Percentiles rank a stretch among this genome's conserved stretches.
Conservation (phyloP, 2,888 invertebrate species). For the Germaria angustata region DNA sequence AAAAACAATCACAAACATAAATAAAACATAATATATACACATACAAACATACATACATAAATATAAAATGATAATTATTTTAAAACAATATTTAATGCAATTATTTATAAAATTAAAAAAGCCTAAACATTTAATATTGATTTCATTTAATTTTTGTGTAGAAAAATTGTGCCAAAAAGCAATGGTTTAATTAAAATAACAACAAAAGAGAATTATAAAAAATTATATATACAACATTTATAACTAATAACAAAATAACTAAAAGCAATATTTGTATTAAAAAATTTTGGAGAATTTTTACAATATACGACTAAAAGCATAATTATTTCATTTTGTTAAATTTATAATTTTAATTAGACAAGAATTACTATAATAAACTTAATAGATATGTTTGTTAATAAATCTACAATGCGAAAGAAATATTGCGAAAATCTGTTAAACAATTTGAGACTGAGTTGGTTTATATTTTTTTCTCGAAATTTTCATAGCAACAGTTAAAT, state of each 20-base stretch:
- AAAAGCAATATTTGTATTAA: constrained; percentile 65
- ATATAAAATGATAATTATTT: not conserved
- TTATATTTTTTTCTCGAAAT: constrained; percentile 23
- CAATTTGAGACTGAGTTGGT: constrained; percentile 67
- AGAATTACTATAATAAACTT: constrained; percentile 21
- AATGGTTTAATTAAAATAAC: constrained; percentile 34
- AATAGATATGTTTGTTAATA: constrained; percentile 49
- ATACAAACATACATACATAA: not conserved
- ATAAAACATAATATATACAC: constrained; percentile 3
- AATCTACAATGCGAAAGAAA: constrained; percentile 28
- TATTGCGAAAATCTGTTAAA: constrained; percentile 43
- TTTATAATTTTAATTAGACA: constrained; percentile 62
- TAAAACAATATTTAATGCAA: not conserved
- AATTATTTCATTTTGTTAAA: constrained; percentile 48
- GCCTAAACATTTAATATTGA: constrained; percentile 8
- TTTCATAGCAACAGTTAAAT: constrained; percentile 10
- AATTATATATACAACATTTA: constrained; percentile 48
- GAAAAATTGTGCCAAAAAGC: constrained; percentile 61
- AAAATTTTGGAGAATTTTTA: constrained; percentile 66
- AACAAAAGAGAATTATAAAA: constrained; percentile 17
- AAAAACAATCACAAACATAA: not conserved
- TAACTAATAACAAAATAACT: constrained; percentile 61
- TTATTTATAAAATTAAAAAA: not conserved
- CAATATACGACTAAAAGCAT: constrained; percentile 53
- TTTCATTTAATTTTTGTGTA: constrained; percentile 33